Percentiles rank a stretch among this genome's conserved stretches.
Conservation (phyloP, 2,113 vertebrate species). For the Irena cyanogastra region DNA sequence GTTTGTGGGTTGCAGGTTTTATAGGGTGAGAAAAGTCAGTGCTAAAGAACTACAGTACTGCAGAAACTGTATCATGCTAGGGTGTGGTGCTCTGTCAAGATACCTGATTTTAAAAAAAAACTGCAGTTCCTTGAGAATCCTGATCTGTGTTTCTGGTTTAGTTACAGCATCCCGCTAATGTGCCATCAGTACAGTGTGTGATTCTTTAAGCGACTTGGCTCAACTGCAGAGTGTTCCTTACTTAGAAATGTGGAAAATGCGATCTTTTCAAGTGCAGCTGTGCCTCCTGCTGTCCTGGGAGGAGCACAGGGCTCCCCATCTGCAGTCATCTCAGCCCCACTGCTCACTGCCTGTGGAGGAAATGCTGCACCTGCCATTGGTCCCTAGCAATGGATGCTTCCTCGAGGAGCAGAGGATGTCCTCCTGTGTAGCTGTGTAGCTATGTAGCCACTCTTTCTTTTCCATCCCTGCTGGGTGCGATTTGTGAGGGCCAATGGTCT, state of each 20-base stretch:
- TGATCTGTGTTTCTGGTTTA: neutral
- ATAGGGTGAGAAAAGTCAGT: neutral
- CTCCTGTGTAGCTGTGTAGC: neutral
- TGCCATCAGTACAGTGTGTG: accelerated
- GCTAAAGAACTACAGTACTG: neutral
- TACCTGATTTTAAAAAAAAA: neutral
- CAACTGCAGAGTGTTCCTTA: neutral
- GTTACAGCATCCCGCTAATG: neutral
- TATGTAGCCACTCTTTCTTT: neutral
- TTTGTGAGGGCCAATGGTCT: neutral
- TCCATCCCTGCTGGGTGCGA: neutral
- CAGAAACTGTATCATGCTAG: neutral
- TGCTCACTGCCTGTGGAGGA: neutral
- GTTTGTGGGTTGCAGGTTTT: neutral
- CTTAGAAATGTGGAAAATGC: neutral
- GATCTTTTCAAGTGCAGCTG: neutral
- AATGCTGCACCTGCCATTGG: neutral
- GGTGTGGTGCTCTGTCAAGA: neutral
- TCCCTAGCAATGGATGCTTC: neutral
- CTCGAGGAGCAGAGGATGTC: neutral
- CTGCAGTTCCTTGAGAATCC: neutral
- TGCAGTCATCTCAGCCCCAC: neutral
- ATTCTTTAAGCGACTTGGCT: neutral
- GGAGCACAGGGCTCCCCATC: neutral
- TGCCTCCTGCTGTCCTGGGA: neutral